A percentile compares a stretch with the other conserved stretches of the same genome.
phyloP scores from a whole-genome alignment of 2,113 vertebrate genomes.

The Chinchilla lanigera region DNA sequence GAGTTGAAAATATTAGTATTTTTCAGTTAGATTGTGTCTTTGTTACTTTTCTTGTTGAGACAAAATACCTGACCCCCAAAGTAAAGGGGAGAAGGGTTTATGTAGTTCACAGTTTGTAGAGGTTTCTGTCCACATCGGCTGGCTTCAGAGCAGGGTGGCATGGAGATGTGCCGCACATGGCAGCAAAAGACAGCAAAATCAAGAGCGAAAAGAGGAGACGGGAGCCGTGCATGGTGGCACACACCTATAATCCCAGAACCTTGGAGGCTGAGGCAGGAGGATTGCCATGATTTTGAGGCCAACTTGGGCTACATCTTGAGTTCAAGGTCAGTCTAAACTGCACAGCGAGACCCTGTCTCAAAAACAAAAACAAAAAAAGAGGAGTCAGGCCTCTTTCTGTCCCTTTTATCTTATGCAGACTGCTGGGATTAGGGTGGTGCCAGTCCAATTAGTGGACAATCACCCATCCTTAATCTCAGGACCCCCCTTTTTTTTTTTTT shows the following conservation, averaged over 20 bases:
- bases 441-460: too few species aligned
- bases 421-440: not conserved
- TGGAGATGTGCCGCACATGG: not conserved
- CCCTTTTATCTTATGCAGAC: not conserved
- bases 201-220: not conserved
- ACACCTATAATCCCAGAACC: too few species aligned
- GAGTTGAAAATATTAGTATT: conserved; percentile 58
- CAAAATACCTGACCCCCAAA: not conserved
- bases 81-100: not conserved
- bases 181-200: not conserved
- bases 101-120: not conserved
- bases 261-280: too few species aligned
- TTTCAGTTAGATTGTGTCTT: conserved; percentile 16
- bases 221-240: too few species aligned
- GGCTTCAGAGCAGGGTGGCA: not conserved
- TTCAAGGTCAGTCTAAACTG: too few species aligned
- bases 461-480: too few species aligned
- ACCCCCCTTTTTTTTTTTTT: too few species aligned
- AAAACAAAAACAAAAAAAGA: too few species aligned
- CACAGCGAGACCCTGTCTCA: too few species aligned
- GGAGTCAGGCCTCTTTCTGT: not conserved
- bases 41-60: not conserved
- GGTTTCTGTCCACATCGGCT: not conserved
- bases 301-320: too few species aligned
- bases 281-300: too few species aligned